phyloP scores from a whole-genome alignment of 2,888 invertebrate species.

The Ochropleura plecta region DNA sequence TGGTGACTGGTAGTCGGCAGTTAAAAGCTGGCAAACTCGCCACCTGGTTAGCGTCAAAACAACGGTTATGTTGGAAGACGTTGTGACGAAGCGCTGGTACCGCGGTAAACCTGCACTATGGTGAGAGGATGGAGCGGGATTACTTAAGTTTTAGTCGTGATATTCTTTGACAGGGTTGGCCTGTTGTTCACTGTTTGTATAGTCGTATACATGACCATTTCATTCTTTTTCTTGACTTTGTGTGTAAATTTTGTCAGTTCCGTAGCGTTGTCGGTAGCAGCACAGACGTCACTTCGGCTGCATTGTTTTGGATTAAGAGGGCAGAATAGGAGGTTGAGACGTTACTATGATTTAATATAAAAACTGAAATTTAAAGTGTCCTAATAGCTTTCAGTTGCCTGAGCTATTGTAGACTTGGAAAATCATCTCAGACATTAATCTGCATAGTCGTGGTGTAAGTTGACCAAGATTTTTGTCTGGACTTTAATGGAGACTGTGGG shows the following conservation, averaged over 20 bases:
- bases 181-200: background rate
- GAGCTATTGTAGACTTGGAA: too few relatives aligned
- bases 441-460: too few relatives aligned
- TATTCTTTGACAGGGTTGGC: background rate
- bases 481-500: too few relatives aligned
- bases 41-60: constrained; percentile 71
- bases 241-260: background rate
- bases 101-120: background rate
- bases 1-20: constrained; percentile 35
- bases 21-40: constrained; percentile 64
- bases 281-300: background rate
- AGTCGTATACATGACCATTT: background rate
- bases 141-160: background rate
- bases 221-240: too few relatives aligned
- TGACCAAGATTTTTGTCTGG: too few relatives aligned
- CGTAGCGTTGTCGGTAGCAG: background rate
- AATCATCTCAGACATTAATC: too few relatives aligned
- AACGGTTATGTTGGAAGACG: constrained; percentile 34
- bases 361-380: background rate
- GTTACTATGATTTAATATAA: background rate
- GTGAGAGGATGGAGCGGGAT: constrained; percentile 27
- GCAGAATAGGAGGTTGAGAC: background rate
- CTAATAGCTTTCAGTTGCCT: background rate
- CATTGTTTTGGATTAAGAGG: background rate
- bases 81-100: constrained; percentile 8